phyloP scores from a whole-genome alignment of 2,888 invertebrate genomes.

The Oasisia sp. region DNA sequence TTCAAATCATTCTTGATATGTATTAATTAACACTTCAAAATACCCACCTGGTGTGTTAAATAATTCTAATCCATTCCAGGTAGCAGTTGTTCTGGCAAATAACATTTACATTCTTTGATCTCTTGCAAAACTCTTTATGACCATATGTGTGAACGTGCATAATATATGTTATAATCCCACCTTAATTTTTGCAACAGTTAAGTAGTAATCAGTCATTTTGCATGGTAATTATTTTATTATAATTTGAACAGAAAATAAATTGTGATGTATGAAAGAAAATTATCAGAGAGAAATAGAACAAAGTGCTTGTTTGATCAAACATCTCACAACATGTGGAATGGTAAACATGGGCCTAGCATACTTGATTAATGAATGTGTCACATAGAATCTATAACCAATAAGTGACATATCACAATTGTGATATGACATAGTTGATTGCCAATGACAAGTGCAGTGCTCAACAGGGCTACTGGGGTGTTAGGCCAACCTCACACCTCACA shows the following conservation, averaged over 20 bases:
- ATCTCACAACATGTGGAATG: not conserved
- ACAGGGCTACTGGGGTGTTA: not conserved
- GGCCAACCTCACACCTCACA: not conserved
- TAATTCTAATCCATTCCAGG: not conserved
- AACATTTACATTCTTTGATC: not conserved
- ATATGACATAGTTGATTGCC: not conserved
- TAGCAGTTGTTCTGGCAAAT: not conserved
- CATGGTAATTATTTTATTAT: not conserved
- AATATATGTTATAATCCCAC: not conserved
- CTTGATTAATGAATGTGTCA: not conserved
- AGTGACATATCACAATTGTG: not conserved
- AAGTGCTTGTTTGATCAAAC: not conserved
- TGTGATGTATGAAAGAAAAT: not conserved
- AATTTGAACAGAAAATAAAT: not conserved
- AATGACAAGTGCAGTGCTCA: not conserved
- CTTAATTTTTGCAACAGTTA: not conserved
- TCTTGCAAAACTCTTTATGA: not conserved
- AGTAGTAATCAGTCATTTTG: not conserved
- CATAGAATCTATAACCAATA: not conserved
- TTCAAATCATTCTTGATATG: not conserved
- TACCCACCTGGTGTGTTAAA: not conserved
- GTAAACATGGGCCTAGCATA: not conserved
- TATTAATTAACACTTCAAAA: not conserved
- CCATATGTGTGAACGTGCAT: not conserved
- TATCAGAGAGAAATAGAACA: not conserved